Evolutionary conservation across 2,797 vertebrate genomes (phyloP).

Genomic region (Chiroxiphia lanceolata): DNA sequence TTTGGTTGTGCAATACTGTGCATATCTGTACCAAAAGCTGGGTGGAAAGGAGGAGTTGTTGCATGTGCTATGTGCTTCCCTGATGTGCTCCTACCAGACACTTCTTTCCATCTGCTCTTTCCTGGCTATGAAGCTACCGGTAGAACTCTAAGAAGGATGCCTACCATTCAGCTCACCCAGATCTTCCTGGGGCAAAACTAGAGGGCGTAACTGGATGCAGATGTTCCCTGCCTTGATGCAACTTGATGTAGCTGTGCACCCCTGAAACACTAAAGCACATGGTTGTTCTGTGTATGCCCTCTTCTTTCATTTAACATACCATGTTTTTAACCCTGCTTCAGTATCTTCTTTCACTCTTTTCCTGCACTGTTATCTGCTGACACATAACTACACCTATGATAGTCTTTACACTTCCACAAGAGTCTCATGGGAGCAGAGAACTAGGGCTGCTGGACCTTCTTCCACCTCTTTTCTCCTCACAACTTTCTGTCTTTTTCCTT

Average conservation of each 20-base stretch:
- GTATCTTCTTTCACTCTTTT: not conserved
- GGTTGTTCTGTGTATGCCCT: not conserved
- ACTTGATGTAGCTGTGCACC: not conserved
- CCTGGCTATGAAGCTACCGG: not conserved
- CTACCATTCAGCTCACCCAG: not conserved
- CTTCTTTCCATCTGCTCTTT: not conserved
- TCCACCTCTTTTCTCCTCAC: not conserved
- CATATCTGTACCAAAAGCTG: not conserved
- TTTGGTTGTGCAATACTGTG: not conserved
- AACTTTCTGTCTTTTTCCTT: not conserved
- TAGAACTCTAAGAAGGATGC: not conserved
- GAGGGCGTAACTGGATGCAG: not conserved
- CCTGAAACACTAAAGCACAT: not conserved
- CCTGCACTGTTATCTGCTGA: not conserved
- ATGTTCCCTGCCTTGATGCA: not conserved
- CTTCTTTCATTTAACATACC: not conserved
- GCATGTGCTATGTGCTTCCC: not conserved
- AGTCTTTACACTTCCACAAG: not conserved
- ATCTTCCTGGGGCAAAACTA: not conserved
- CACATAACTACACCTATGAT: not conserved
- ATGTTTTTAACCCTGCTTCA: not conserved
- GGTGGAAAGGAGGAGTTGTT: not conserved
- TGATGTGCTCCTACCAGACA: not conserved
- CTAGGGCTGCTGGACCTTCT: not conserved
- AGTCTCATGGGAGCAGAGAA: not conserved